Percentiles rank a stretch among this genome's conserved stretches.
phyloP scores from a whole-genome alignment of 2,888 invertebrate genomes.

The Rambutsinella grinnellia region DNA sequence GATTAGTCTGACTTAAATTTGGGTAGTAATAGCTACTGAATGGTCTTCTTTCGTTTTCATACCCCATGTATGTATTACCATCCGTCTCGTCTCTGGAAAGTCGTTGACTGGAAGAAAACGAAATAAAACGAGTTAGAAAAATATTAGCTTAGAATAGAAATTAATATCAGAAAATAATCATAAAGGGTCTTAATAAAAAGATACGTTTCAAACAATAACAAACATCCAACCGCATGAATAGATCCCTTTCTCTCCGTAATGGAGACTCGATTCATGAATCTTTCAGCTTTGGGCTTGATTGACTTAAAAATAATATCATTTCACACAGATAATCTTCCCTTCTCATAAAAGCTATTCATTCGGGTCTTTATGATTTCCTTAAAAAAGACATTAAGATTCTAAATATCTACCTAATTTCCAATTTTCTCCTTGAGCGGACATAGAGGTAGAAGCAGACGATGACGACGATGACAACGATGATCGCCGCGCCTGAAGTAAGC shows the following conservation, averaged over 20 bases:
- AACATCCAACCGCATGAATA: too few relatives aligned
- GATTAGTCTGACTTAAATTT: conserved; percentile 50
- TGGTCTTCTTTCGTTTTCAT: conserved; percentile 50
- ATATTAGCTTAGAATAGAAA: conserved; percentile 34
- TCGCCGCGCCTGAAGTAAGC: conserved; percentile 86
- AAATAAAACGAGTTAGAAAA: conserved; percentile 19
- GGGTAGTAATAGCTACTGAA: conserved; percentile 56
- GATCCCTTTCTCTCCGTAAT: too few relatives aligned
- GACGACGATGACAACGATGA: conserved; percentile 71
- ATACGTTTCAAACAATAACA: not conserved
- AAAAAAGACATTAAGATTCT: not conserved
- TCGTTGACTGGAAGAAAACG: conserved; percentile 22
- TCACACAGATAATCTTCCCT: too few relatives aligned
- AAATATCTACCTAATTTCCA: conserved; percentile 50
- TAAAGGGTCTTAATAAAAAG: not conserved
- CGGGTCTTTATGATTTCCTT: not conserved
- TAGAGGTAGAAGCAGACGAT: conserved; percentile 67
- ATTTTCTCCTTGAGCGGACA: conserved; percentile 63
- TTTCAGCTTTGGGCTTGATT: too few relatives aligned
- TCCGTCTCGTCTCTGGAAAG: conserved; percentile 37
- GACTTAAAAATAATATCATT: too few relatives aligned
- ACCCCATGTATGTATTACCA: conserved; percentile 35
- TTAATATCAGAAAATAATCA: conserved; percentile 34
- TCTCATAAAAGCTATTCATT: conserved; percentile 19
- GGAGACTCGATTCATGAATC: too few relatives aligned